Percentiles rank a stretch among this genome's conserved stretches.
phyloP scores from a whole-genome alignment of 2,113 vertebrate genomes.

The Steatornis caripensis region DNA sequence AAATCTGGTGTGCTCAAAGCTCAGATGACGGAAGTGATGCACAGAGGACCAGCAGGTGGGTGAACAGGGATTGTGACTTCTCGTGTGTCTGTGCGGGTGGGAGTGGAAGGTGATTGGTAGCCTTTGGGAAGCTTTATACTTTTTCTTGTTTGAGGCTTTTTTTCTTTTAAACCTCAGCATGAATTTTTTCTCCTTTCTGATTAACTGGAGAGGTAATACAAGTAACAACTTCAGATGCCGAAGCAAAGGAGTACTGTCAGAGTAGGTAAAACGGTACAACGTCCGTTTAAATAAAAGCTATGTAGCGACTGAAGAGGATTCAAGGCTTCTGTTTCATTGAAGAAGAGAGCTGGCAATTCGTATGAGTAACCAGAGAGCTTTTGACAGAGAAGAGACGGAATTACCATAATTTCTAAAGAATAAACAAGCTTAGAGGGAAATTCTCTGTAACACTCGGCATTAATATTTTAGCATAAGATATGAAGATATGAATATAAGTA shows the following conservation, averaged over 20 bases:
- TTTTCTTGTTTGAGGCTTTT: background rate
- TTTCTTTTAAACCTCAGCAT: background rate
- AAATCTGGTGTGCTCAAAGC: background rate
- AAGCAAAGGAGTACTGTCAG: background rate
- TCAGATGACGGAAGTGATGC: background rate
- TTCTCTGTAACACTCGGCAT: background rate
- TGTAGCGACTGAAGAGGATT: background rate
- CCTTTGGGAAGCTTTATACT: background rate
- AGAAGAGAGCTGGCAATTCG: background rate
- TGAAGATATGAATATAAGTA: background rate
- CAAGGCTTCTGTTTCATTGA: background rate
- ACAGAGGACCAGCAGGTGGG: background rate
- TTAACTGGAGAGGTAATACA: background rate
- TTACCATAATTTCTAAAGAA: background rate
- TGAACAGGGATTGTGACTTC: background rate
- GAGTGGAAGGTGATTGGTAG: background rate
- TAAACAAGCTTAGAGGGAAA: background rate
- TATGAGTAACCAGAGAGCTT: accelerated
- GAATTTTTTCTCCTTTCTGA: background rate
- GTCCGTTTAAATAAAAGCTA: background rate
- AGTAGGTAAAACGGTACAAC: background rate
- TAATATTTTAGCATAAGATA: background rate
- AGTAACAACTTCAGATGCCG: background rate
- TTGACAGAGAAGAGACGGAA: background rate
- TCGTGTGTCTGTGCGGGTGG: background rate